Percentiles rank a stretch among this genome's conserved stretches.
Evolutionary conservation across 2,888 invertebrate species (phyloP).

Genomic region (Psylliodes chrysocephalus): DNA sequence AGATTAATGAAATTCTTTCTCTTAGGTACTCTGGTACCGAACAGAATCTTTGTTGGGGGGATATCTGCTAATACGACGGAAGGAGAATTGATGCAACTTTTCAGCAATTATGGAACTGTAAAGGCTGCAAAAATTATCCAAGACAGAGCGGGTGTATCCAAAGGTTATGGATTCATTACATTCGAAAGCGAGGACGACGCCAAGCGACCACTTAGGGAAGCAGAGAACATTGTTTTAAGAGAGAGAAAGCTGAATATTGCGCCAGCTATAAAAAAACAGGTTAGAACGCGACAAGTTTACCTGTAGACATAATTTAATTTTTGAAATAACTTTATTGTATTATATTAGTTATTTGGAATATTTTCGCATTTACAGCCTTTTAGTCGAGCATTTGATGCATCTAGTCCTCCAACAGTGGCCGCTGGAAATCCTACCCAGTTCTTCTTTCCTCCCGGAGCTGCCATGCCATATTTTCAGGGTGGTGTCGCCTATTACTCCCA

Average conservation of each 20-base stretch:
- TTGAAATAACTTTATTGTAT: background rate
- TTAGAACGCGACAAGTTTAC: constrained; percentile 8
- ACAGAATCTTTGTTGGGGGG: constrained; percentile 96
- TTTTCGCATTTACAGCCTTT: constrained; percentile 63
- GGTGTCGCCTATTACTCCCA: constrained; percentile 61
- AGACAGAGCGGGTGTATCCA: constrained; percentile 93
- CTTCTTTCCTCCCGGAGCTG: constrained; percentile 61
- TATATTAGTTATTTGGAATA: background rate
- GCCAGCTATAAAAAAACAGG: constrained; percentile 86
- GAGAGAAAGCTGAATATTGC: constrained; percentile 88
- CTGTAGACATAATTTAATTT: background rate
- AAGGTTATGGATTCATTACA: constrained; percentile 88
- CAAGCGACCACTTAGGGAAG: constrained; percentile 76
- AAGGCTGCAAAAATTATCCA: constrained; percentile 95
- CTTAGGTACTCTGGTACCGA: constrained; percentile 86
- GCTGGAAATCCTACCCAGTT: constrained; percentile 62
- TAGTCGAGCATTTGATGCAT: constrained; percentile 67
- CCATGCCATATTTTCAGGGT: constrained; percentile 61
- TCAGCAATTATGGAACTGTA: constrained; percentile 89
- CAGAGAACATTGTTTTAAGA: constrained; percentile 80
- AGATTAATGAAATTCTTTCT: no score
- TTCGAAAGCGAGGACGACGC: constrained; percentile 91
- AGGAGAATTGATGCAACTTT: constrained; percentile 89
- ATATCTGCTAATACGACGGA: constrained; percentile 94
- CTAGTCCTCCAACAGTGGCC: constrained; percentile 67